Percentiles rank a stretch among this genome's conserved stretches.
Evolutionary conservation across 2,888 invertebrate genomes (phyloP).

Genomic region (Gasteruption jaculator): DNA sequence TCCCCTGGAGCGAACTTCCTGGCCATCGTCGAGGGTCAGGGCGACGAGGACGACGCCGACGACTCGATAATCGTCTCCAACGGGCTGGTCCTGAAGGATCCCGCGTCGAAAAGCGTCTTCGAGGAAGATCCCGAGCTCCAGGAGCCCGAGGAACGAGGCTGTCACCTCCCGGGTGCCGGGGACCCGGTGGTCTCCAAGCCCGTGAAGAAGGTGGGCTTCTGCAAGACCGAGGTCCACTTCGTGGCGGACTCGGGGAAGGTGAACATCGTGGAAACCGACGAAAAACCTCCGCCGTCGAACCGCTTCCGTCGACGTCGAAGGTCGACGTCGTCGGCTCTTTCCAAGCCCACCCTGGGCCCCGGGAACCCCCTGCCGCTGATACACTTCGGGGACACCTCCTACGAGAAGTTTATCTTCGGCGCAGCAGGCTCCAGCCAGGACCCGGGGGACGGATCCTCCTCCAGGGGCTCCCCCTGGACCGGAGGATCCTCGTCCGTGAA

Average conservation of each 20-base stretch:
- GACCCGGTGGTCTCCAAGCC: no score
- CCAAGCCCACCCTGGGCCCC: no score
- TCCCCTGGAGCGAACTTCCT: slow-evolving; percentile 7
- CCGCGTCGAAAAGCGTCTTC: background rate
- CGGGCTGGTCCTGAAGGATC: no score
- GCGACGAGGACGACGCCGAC: background rate
- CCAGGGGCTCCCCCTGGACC: no score
- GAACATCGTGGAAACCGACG: slow-evolving; percentile 83
- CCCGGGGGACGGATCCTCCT: no score
- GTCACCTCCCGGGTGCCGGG: no score
- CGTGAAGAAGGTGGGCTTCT: slow-evolving; percentile 77
- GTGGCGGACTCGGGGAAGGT: slow-evolving; percentile 81
- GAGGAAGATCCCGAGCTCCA: slow-evolving; percentile 4
- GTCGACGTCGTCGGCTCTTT: background rate
- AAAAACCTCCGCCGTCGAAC: slow-evolving; percentile 80
- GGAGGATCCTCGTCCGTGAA: no score
- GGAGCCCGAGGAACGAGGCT: no score
- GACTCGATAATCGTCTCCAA: background rate
- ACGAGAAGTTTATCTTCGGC: slow-evolving; percentile 51
- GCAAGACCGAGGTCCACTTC: slow-evolving; percentile 85
- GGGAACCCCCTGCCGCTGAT: slow-evolving; percentile 56
- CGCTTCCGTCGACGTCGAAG: slow-evolving; percentile 70
- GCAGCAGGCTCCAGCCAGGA: no score
- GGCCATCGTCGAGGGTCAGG: slow-evolving; percentile 2
- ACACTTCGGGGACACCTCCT: slow-evolving; percentile 61